Evolutionary conservation across 1,140 invertebrate species (phyloP).

Genomic region (Drosophila sulfurigaster): DNA sequence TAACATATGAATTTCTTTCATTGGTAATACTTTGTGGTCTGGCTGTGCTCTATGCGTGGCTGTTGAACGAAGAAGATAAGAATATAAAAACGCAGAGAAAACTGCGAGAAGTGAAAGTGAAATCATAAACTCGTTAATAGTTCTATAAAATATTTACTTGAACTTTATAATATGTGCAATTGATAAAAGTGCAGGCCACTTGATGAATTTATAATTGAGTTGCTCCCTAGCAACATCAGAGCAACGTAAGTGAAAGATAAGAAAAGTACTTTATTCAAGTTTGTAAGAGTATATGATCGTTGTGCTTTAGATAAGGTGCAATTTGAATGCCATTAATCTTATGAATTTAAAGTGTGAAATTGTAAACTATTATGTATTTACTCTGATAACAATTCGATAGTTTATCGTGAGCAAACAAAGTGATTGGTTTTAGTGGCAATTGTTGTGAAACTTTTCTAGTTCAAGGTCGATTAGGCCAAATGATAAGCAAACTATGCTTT

Average conservation of each 20-base stretch:
- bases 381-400: too few species aligned
- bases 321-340: not conserved
- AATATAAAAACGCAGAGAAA: not conserved
- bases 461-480: too few species aligned
- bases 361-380: too few species aligned
- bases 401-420: too few species aligned
- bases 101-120: not conserved
- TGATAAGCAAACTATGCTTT: too few species aligned
- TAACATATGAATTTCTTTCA: slow-evolving; percentile 14
- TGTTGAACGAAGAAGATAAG: slow-evolving; percentile 7
- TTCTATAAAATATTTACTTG: not conserved
- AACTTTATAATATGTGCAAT: not conserved
- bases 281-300: not conserved
- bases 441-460: too few species aligned
- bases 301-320: not conserved
- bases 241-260: not conserved
- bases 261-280: not conserved
- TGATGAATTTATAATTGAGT: not conserved
- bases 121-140: not conserved
- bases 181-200: not conserved
- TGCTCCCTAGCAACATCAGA: not conserved
- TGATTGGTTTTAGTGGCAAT: too few species aligned
- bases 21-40: not conserved
- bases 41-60: slow-evolving; percentile 14
- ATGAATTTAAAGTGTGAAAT: not conserved